Conservation (phyloP, 1,140 invertebrate genomes). For the Leptinotarsa lineolata region DNA sequence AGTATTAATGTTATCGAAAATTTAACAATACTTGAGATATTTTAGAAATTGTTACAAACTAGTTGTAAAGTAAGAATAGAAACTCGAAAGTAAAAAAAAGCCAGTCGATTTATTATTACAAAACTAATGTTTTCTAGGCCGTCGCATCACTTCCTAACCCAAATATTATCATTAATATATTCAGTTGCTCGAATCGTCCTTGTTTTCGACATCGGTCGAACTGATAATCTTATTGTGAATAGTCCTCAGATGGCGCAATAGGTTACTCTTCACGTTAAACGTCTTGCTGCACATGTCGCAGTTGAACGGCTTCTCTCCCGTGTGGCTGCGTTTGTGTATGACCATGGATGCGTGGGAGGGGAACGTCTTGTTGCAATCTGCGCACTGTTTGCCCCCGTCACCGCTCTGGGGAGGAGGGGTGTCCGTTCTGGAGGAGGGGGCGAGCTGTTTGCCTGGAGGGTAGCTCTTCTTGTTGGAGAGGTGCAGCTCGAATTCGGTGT, state of each 20-base stretch:
- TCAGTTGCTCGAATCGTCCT: not conserved
- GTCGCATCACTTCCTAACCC: no score
- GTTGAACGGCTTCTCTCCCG: conserved; percentile 72
- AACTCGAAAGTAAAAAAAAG: no score
- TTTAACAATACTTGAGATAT: no score
- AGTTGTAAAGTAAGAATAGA: no score
- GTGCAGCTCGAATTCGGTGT: conserved; percentile 81
- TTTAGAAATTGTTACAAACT: no score
- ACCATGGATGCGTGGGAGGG: conserved; percentile 78
- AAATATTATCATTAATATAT: no score
- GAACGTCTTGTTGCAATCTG: conserved; percentile 74
- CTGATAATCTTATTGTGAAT: conserved; percentile 69
- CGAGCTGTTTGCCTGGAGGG: conserved; percentile 1
- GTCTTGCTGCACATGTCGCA: conserved; percentile 76
- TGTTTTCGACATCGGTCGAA: conserved; percentile 51
- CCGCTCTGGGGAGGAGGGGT: not conserved
- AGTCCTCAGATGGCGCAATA: conserved; percentile 72
- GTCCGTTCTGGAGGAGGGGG: not conserved
- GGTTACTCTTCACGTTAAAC: conserved; percentile 78
- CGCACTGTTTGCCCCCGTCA: conserved; percentile 54
- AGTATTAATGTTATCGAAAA: no score
- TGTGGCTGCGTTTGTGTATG: conserved; percentile 73
- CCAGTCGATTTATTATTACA: no score
- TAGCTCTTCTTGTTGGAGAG: conserved; percentile 35
- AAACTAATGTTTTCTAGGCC: no score